A percentile compares a stretch with the other conserved stretches of the same genome.
Evolutionary conservation across 1,140 invertebrate genomes (phyloP).

Genomic region (Microplitis demolitor): DNA sequence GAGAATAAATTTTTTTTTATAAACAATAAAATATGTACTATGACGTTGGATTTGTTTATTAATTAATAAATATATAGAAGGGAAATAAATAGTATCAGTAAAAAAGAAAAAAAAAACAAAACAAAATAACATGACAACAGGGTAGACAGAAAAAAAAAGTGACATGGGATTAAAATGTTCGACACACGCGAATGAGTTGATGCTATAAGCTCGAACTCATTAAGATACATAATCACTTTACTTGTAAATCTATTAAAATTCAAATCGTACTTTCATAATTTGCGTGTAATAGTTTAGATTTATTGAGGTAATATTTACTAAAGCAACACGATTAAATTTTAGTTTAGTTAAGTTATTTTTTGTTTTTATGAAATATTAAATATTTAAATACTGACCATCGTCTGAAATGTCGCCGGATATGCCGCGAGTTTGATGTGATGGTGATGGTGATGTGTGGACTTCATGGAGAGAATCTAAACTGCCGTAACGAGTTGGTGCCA

Average conservation of each 20-base stretch:
- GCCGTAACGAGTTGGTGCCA: conserved; percentile 53
- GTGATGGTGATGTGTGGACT: conserved; percentile 52
- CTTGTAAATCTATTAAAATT: neutral
- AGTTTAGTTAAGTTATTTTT: neutral
- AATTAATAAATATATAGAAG: no score
- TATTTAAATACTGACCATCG: conserved; percentile 61
- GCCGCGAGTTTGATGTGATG: conserved; percentile 47
- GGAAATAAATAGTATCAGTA: neutral
- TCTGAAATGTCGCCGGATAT: conserved; percentile 59
- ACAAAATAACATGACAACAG: neutral
- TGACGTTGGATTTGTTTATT: no score
- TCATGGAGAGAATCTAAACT: conserved; percentile 73
- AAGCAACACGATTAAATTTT: conserved; percentile 1
- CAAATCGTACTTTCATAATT: neutral
- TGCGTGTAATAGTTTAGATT: neutral
- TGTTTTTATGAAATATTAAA: neutral
- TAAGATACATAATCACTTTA: neutral
- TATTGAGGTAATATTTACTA: neutral
- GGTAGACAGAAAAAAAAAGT: neutral
- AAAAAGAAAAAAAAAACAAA: neutral
- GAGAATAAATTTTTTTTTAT: conserved; percentile 42
- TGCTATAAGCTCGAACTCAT: neutral
- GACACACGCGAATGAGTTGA: neutral
- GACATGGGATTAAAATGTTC: neutral
- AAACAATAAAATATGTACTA: neutral